These are phyloP conservation scores for Thera britannica DNA, from an alignment of 2,888 invertebrate species.

Conservation along the genomic window DNA sequence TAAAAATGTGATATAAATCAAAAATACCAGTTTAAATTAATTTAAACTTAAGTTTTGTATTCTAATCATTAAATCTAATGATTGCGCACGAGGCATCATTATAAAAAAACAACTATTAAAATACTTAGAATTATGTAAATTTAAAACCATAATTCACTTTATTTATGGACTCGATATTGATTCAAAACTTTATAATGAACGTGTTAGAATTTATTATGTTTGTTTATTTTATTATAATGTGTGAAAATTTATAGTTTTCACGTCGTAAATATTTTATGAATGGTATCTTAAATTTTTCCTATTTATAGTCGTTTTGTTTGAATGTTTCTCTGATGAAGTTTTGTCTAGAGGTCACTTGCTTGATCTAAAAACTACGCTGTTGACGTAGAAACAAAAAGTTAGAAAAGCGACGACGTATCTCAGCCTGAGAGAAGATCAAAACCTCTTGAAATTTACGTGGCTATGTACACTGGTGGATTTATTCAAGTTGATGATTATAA, in stretches of 20 bases:
- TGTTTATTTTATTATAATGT: slow-evolving; percentile 10
- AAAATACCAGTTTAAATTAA: slow-evolving; percentile 16
- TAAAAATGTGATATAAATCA: slow-evolving; percentile 16
- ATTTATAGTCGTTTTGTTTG: no score
- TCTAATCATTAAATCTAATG: slow-evolving; percentile 17
- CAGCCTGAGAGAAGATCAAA: no score
- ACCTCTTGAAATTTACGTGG: no score
- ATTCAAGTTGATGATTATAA: no score
- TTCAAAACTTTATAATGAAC: slow-evolving; percentile 31
- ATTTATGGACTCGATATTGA: slow-evolving; percentile 47
- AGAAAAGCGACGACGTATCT: no score
- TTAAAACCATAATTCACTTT: slow-evolving; percentile 46
- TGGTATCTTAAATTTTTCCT: not conserved
- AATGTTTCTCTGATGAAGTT: no score
- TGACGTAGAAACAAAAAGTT: no score
- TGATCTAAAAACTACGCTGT: no score
- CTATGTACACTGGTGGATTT: no score
- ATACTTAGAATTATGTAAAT: slow-evolving; percentile 50
- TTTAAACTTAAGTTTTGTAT: slow-evolving; percentile 13
- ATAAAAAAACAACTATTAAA: slow-evolving; percentile 37
- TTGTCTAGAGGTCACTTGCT: no score
- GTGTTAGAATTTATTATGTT: slow-evolving; percentile 28
- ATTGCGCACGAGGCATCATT: slow-evolving; percentile 23
- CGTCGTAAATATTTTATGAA: not conserved
- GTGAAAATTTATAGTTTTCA: not conserved